Base-by-base conservation (phyloP, 2,888 invertebrate species). In the Drosophila cracens region DNA sequence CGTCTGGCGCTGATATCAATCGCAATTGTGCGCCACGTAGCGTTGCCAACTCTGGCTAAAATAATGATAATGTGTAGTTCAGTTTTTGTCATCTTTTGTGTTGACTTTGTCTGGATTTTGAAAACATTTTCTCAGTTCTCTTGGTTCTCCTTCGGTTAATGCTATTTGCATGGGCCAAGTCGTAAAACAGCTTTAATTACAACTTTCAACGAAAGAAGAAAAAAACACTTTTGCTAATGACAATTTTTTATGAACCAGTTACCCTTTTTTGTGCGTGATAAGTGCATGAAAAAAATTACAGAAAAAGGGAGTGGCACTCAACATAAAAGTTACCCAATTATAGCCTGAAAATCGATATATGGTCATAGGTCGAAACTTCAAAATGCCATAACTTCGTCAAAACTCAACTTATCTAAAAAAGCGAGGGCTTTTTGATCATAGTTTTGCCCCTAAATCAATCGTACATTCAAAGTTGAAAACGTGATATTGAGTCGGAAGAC, bases 21-120 rank as follows among this genome's bases (percentile, higher is more conserved):
- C 84, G 74, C 60, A 74, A 61, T 75, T 60, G 60, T 72, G 65
- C 59, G 57, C 34, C 58, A 68, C 62, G 49, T 29, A 62, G 38
- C 66, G 70, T 71, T 71, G 76, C 63, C 72, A 81, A 57, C 72
- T 76, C 71, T 88, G 79, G 81, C 83, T 88, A 81, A 86, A 89
- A 81, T 83, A 77, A 74, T 72, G 84, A 74, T 79, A 74, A 76
- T 70, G 61, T 71, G 29, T 61, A 62, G 49, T 48, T 57, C 63
- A 48, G 64, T 54, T 79, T 49, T 69, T 71, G 34, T 53, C 63
- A 54, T 65, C 43, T 48, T 67, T 48, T 54, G 18, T 70, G 18
- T 64, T 70, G 58, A 36, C 56, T 60, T 70, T 53, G 64, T 27
- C 60, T 58, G 51, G 57, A 61, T 53, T 70, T 66, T 74, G 33